Percentiles rank a stretch among this genome's conserved stretches.
These are phyloP conservation scores for Barnardius zonarius DNA, from an alignment of 2,113 vertebrate species.

Conservation along the genomic window DNA sequence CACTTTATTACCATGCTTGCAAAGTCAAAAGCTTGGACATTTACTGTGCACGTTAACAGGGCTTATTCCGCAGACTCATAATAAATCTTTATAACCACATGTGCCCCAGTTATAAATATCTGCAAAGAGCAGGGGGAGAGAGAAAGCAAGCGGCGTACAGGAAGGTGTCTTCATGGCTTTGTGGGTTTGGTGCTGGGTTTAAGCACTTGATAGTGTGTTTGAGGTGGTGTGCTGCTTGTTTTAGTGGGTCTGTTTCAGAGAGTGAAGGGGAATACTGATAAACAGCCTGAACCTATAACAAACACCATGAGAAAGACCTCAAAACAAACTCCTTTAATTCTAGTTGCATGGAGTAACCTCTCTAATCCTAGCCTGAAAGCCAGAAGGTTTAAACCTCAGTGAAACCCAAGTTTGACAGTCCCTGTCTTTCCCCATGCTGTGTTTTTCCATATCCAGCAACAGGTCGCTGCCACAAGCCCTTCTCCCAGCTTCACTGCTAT, in stretches of 20 bases:
- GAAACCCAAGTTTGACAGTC: neutral
- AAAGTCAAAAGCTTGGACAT: slow-evolving; percentile 76
- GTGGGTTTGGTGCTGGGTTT: neutral
- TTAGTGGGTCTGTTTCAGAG: neutral
- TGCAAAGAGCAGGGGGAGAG: slow-evolving; percentile 71
- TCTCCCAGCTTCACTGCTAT: neutral
- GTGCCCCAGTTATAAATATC: slow-evolving; percentile 81
- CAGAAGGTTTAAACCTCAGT: neutral
- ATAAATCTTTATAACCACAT: slow-evolving; percentile 88
- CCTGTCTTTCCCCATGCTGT: neutral
- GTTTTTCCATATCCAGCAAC: neutral
- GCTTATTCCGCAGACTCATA: slow-evolving; percentile 81
- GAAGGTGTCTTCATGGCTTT: slow-evolving; percentile 69
- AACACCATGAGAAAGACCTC: neutral
- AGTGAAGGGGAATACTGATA: neutral
- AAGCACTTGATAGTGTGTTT: neutral
- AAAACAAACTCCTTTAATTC: neutral
- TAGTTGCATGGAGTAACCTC: neutral
- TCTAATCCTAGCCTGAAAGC: neutral
- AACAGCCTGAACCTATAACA: neutral
- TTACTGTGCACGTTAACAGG: slow-evolving; percentile 80
- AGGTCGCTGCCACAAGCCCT: neutral
- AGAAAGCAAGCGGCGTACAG: slow-evolving; percentile 45
- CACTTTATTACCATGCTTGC: neutral
- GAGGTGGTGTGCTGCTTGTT: neutral